A percentile compares a stretch with the other conserved stretches of the same genome.
These are phyloP conservation scores for Drosophila hamatofila DNA, from an alignment of 2,888 invertebrate species.

Conservation along the genomic window DNA sequence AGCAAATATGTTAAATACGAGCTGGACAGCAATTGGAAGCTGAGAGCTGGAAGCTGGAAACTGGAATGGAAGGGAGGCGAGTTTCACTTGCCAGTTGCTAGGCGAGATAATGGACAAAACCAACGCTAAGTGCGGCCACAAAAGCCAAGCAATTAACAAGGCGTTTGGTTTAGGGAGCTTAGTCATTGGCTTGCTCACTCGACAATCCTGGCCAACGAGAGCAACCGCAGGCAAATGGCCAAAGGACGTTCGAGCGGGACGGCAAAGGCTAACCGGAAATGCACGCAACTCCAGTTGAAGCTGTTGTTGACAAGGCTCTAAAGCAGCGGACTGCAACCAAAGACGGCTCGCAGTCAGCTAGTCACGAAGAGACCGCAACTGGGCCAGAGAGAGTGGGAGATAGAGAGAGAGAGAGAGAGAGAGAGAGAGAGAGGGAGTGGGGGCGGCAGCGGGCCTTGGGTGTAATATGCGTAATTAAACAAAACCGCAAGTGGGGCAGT, in stretches of 20 bases:
- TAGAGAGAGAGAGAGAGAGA: neutral
- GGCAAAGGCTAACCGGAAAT: slow-evolving; percentile 50
- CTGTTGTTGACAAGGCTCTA: slow-evolving; percentile 63
- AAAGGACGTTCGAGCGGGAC: neutral
- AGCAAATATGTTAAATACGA: slow-evolving; percentile 64
- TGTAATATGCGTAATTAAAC: slow-evolving; percentile 80
- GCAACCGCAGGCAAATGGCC: slow-evolving; percentile 55
- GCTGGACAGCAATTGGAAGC: slow-evolving; percentile 6
- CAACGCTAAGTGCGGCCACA: slow-evolving; percentile 55
- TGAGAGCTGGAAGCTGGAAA: neutral
- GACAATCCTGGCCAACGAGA: slow-evolving; percentile 56
- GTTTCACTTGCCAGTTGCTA: slow-evolving; percentile 7
- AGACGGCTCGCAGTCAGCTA: slow-evolving; percentile 53
- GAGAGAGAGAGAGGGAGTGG: neutral
- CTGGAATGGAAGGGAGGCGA: neutral
- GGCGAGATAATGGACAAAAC: slow-evolving; percentile 41
- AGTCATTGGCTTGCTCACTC: slow-evolving; percentile 43
- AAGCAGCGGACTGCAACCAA: slow-evolving; percentile 43
- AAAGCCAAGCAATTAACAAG: slow-evolving; percentile 77
- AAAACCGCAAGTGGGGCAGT: slow-evolving; percentile 76
- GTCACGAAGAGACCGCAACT: slow-evolving; percentile 61
- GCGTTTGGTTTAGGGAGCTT: slow-evolving; percentile 57
- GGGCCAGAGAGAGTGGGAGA: slow-evolving; percentile 1
- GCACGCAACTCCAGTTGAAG: slow-evolving; percentile 45
- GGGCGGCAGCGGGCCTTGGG: neutral